phyloP scores from a whole-genome alignment of 2,797 vertebrate species.

The Chromobotia macracanthus region DNA sequence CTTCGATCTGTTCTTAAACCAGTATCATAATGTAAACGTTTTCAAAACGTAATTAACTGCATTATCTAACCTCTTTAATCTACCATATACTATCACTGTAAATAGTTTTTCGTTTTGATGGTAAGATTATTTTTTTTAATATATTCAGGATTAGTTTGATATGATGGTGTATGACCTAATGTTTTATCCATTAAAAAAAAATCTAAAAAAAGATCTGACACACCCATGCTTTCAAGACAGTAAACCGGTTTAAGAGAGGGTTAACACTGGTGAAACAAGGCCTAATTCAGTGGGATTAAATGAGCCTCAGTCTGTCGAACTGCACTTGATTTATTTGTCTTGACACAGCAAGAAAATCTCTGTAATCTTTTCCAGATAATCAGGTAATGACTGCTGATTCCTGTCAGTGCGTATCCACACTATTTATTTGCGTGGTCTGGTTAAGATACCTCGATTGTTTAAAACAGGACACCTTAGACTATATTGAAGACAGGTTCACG shows the following conservation, averaged over 20 bases:
- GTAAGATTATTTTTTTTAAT: constrained; percentile 54
- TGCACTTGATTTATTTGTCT: constrained; percentile 32
- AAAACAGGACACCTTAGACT: neutral
- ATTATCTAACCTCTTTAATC: constrained; percentile 73
- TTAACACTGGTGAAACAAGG: constrained; percentile 2
- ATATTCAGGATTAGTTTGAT: constrained; percentile 37
- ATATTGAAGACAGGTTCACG: neutral
- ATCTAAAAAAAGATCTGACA: no score
- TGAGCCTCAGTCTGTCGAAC: constrained; percentile 36
- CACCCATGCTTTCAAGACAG: constrained; percentile 14
- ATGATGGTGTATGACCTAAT: constrained; percentile 26
- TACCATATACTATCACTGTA: constrained; percentile 80
- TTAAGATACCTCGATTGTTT: neutral
- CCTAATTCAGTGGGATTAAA: constrained; percentile 19
- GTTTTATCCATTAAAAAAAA: constrained; percentile 29
- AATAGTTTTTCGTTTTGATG: constrained; percentile 77
- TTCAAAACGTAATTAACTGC: constrained; percentile 65
- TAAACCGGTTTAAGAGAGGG: constrained; percentile 9
- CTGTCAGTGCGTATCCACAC: constrained; percentile 9
- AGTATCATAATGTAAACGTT: constrained; percentile 76
- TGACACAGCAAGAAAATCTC: constrained; percentile 22
- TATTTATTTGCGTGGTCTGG: constrained; percentile 14
- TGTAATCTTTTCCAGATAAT: constrained; percentile 2
- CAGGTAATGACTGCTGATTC: constrained; percentile 15
- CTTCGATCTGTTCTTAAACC: constrained; percentile 89